Conservation (phyloP, 2,797 vertebrate genomes). For the Arctocebus calabarensis region DNA sequence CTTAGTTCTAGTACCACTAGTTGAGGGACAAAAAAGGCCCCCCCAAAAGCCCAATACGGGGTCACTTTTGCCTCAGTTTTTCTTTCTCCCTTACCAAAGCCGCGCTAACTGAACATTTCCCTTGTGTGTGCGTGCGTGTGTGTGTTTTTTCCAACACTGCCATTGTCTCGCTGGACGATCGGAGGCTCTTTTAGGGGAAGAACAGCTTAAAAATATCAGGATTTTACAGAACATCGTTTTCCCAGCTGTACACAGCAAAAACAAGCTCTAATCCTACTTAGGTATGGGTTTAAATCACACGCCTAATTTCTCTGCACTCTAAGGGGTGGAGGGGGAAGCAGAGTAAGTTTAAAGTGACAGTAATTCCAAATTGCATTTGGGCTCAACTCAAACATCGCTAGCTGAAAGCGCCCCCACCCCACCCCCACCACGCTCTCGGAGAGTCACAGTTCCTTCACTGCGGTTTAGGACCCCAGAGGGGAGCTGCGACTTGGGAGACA, state of each 20-base stretch:
- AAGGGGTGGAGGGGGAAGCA: not conserved
- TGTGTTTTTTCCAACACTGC: not conserved
- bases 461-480: too few relatives aligned
- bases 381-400: not conserved
- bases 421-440: not conserved
- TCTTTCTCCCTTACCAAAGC: not conserved
- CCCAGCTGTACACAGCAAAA: not conserved
- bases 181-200: not conserved
- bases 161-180: not conserved
- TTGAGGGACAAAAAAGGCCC: not conserved
- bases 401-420: not conserved
- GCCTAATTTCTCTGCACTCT: not conserved
- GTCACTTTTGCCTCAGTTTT: not conserved
- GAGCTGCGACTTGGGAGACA: not conserved
- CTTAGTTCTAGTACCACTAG: not conserved
- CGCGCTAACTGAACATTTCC: not conserved
- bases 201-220: not conserved
- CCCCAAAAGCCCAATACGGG: not conserved
- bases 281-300: not conserved
- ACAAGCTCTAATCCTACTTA: not conserved
- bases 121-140: not conserved
- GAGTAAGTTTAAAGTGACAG: constrained; percentile 12
- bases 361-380: not conserved
- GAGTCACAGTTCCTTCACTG: not conserved
- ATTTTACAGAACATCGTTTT: not conserved